Base-by-base conservation (phyloP, 2,113 vertebrate species). In the Nerophis ophidion region DNA sequence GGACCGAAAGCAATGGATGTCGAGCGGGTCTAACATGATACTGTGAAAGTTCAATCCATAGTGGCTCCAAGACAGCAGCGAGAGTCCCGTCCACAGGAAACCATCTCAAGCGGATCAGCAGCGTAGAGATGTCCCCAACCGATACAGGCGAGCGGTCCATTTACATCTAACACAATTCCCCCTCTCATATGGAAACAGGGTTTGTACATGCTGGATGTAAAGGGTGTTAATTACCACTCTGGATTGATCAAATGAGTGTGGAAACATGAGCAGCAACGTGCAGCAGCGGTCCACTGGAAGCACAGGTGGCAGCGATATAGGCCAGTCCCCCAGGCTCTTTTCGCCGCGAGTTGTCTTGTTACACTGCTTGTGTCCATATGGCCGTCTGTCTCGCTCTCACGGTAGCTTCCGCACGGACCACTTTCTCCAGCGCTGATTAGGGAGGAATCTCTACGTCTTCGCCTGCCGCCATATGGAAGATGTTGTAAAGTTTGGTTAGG, bases 311-410 rank as follows among this genome's bases (percentile, higher is more conserved):
- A 89, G 81, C 89, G 87, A 94, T 93, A 84, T 91, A 92, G 93
- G 92, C 91, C 91, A 89, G 82, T 92, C 93, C 94, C 93, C 92
- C 74, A 91, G 94, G 93, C 93, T 91, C 91, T 89, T 92, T 91
- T 93, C 81, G 86, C 89, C 86, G 86, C 86, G 90, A 92, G 87
- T 90, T 87, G 92, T 91, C 91, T 94, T 93, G 93, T 93, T 44
- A 92, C 86, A 75, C 89, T 89, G 91, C 90, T 88, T 89, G 84
- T 77, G 72, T 92, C 93, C 94, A 94, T 94, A 93, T 95, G 93
- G 93, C 88, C 68, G 69, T 82, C 87, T 90, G 91, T 92, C 90
- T 92, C 82, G 71, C 89, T 92, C 89, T 89, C 74, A 81, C 81
- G 83, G 59, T 86, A 90, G 71, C 81, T 80, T 87, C 82, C 88